These are phyloP conservation scores for Pongo abelii DNA, from an alignment of 2,113 vertebrate species.

Conservation along the genomic window DNA sequence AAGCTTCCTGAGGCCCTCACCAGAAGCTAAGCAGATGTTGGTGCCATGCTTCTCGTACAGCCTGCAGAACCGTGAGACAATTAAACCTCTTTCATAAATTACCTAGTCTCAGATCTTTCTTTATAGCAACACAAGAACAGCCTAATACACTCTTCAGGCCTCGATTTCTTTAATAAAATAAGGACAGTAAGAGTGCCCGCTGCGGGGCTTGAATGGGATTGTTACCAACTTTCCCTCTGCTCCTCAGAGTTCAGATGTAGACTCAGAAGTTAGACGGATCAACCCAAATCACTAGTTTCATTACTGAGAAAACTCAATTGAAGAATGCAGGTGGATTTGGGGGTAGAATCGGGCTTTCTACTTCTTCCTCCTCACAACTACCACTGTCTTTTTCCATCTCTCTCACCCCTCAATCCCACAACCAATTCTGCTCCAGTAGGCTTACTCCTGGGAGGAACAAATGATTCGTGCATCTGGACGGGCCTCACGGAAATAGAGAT, in stretches of 20 bases:
- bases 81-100: too few relatives aligned
- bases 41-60: too few relatives aligned
- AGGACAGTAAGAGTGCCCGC: not conserved
- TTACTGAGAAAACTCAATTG: not conserved
- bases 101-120: too few relatives aligned
- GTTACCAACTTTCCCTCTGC: not conserved
- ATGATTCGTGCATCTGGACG: fast-evolving
- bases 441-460: not conserved
- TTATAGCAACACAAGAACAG: too few relatives aligned
- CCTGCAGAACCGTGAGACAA: too few relatives aligned
- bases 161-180: not conserved
- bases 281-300: not conserved
- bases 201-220: not conserved
- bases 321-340: not conserved
- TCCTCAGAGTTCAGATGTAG: not conserved
- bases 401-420: not conserved
- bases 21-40: too few relatives aligned
- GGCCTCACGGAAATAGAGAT: not conserved
- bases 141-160: not conserved
- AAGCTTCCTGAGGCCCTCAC: too few relatives aligned
- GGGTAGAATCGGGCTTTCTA: not conserved
- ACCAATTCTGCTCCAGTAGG: not conserved
- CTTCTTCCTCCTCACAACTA: not conserved
- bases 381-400: not conserved
- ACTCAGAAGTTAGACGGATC: not conserved